Evolutionary conservation across 2,797 vertebrate species (phyloP).

Genomic region (Hypotaenidia philippensis): DNA sequence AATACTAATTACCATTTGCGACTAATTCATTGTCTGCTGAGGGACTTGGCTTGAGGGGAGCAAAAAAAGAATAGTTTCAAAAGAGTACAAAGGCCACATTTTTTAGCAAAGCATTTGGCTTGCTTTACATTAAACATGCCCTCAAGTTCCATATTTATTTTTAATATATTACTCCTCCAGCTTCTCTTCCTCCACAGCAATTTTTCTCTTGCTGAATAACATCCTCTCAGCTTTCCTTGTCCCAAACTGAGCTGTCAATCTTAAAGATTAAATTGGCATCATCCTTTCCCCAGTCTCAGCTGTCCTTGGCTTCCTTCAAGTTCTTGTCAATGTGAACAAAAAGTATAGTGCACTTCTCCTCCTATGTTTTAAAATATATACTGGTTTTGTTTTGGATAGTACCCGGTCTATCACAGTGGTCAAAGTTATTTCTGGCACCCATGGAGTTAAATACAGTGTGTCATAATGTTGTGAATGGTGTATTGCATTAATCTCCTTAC

Average conservation of each 20-base stretch:
- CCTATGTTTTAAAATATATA: not conserved
- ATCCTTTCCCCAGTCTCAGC: not conserved
- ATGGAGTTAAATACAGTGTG: not conserved
- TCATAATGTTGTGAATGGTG: not conserved
- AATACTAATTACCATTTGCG: constrained; percentile 6
- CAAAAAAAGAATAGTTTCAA: not conserved
- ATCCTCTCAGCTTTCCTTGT: not conserved
- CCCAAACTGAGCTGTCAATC: constrained; percentile 21
- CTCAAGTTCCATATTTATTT: constrained; percentile 53
- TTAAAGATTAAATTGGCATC: constrained; percentile 34
- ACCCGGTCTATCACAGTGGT: not conserved
- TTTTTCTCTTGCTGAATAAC: constrained; percentile 11
- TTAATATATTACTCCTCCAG: constrained; percentile 16
- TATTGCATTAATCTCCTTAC: not conserved
- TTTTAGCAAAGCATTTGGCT: constrained; percentile 31
- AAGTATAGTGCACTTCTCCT: not conserved
- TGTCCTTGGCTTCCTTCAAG: not conserved
- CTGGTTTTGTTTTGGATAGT: not conserved
- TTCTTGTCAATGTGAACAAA: not conserved
- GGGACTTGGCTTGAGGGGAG: not conserved
- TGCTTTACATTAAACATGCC: constrained; percentile 22
- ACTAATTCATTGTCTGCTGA: not conserved
- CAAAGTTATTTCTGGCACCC: constrained; percentile 14
- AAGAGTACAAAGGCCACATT: constrained; percentile 6
- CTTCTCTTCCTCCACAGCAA: constrained; percentile 1